Evolutionary conservation across 1,140 invertebrate species (phyloP).

Genomic region (Stenopsyche tienmushanensis): DNA sequence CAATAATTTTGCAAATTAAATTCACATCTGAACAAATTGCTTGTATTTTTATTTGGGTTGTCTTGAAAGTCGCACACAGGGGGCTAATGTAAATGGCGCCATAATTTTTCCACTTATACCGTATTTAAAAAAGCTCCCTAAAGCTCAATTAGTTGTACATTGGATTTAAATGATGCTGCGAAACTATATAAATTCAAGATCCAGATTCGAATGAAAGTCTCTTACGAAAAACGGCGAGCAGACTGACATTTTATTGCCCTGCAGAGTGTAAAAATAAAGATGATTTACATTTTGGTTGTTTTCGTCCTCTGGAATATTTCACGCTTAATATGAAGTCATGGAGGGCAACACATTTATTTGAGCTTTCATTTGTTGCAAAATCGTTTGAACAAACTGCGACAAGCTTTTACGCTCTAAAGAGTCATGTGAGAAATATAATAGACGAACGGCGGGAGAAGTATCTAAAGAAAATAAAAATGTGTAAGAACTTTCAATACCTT

Average conservation of each 20-base stretch:
- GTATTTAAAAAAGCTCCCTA: too few relatives aligned
- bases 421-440: constrained; percentile 35
- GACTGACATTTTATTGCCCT: too few relatives aligned
- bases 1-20: too few relatives aligned
- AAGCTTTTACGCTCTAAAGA: constrained; percentile 33
- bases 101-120: too few relatives aligned
- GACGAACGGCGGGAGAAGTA: constrained; percentile 7
- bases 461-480: constrained; percentile 33
- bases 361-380: constrained; percentile 14
- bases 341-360: neutral
- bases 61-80: too few relatives aligned
- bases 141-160: too few relatives aligned
- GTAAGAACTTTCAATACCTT: constrained; percentile 37
- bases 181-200: too few relatives aligned
- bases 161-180: too few relatives aligned
- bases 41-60: too few relatives aligned
- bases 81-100: too few relatives aligned
- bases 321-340: neutral
- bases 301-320: neutral
- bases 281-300: neutral
- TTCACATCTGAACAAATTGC: too few relatives aligned
- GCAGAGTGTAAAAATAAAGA: neutral
- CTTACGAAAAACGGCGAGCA: neutral
- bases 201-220: neutral
- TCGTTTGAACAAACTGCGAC: constrained; percentile 34